Evolutionary conservation across 2,113 vertebrate genomes (phyloP).

Genomic region (Heterochromis multidens): DNA sequence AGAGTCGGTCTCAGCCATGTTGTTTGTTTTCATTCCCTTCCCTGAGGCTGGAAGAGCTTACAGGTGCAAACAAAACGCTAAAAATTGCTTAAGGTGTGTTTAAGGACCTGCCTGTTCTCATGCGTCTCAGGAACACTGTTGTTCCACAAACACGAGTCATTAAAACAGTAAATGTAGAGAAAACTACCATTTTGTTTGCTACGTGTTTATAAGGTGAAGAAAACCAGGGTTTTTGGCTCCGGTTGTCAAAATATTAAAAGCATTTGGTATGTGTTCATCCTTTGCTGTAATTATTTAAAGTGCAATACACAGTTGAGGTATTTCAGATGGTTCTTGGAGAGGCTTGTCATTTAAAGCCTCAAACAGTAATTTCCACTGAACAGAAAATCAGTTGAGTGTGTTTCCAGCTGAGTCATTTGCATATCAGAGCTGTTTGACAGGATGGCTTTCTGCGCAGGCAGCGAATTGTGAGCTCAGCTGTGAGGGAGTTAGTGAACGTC

Average conservation of each 20-base stretch:
- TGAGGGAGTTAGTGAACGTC: not conserved
- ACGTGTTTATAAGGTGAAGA: not conserved
- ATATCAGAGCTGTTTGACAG: not conserved
- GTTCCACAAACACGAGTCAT: not conserved
- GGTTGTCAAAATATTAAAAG: not conserved
- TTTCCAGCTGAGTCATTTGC: not conserved
- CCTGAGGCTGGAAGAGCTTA: slow-evolving; percentile 26
- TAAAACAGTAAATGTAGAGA: not conserved
- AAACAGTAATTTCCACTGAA: not conserved
- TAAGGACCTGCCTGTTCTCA: not conserved
- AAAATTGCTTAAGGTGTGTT: slow-evolving; percentile 34
- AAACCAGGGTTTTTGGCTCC: not conserved
- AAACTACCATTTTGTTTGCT: not conserved
- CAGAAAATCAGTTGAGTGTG: not conserved
- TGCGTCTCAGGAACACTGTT: not conserved
- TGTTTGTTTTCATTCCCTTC: slow-evolving; percentile 2
- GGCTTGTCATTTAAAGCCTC: not conserved
- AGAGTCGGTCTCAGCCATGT: not conserved
- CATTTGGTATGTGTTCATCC: not conserved
- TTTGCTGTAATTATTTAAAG: not conserved
- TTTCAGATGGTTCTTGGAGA: not conserved
- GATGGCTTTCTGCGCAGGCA: not conserved
- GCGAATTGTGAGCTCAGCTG: slow-evolving; percentile 6
- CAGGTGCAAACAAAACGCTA: slow-evolving; percentile 55
- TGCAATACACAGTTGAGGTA: not conserved